Percentiles rank a stretch among this genome's conserved stretches.
phyloP scores from a whole-genome alignment of 2,113 vertebrate genomes.

The Nematolebias whitei region DNA sequence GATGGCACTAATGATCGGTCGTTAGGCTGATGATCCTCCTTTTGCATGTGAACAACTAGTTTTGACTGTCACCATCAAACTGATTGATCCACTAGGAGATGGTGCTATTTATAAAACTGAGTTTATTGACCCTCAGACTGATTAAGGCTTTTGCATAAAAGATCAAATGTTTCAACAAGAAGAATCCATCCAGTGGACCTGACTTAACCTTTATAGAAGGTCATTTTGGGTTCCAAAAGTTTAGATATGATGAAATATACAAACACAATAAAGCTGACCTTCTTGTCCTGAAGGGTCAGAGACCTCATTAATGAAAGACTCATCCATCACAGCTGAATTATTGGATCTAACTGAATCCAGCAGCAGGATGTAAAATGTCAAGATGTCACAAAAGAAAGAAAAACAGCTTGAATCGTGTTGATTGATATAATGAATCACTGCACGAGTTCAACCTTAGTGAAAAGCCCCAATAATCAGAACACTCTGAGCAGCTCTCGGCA shows the following conservation, averaged over 20 bases:
- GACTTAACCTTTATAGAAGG: too few relatives aligned
- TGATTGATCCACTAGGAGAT: too few relatives aligned
- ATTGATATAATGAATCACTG: neutral
- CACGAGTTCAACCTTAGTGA: neutral
- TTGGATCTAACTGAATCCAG: neutral
- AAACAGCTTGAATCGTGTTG: neutral
- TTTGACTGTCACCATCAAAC: too few relatives aligned
- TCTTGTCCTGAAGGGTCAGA: neutral
- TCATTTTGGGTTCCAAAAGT: neutral
- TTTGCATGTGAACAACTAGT: too few relatives aligned
- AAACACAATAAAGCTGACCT: neutral
- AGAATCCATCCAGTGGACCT: too few relatives aligned
- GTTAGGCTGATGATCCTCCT: too few relatives aligned
- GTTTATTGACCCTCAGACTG: too few relatives aligned
- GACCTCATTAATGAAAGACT: neutral
- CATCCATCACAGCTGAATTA: neutral
- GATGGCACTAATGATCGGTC: too few relatives aligned
- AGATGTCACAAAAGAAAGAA: neutral
- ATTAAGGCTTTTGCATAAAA: too few relatives aligned
- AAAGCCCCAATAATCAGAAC: constrained; percentile 2
- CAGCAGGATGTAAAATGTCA: too few relatives aligned
- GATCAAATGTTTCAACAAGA: too few relatives aligned
- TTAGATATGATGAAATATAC: neutral
- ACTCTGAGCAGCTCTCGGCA: neutral
- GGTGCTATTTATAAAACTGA: too few relatives aligned